Base-by-base conservation (phyloP, 2,888 invertebrate species). In the Dromius quadrimaculatus region DNA sequence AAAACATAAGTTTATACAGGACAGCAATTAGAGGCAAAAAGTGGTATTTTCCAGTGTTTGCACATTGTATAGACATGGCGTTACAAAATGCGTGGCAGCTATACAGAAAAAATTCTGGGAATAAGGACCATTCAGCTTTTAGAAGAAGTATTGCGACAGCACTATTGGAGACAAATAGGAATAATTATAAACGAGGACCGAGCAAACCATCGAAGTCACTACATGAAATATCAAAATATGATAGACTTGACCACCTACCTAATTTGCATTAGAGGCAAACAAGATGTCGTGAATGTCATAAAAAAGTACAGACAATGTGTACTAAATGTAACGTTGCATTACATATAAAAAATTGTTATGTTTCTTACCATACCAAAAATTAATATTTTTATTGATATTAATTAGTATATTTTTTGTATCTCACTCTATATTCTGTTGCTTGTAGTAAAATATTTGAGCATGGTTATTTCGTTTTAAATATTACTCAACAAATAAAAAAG, bases 281-380 rank as follows among this genome's bases (percentile, higher is more conserved):
- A 11, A 22, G 66, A 34, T 66, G 54, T 20, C 17, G 19, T 13
- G 54, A 20, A 11, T 54, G 66, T 15, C 50, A 66, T 17, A 54
- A 66, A 20, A 54, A 54, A 32, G 47, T 36, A 8, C 32, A 66
- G 28, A 47, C 28, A 15, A 34, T 54, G 13, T 66, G 66, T 47
- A 15, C 19, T 11, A 66, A 66, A 66, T 66, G 54, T 66, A 13
- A 54, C 13, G 36, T 34, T 47, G 54, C 34, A 28, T 17, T 66
- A 6, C 66, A 54, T 41, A 45, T 34, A 22, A 66, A 66, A 50
- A 17, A 54, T 15, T 66, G 66, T 66, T 66, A 50, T 2, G 15
- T 54, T n/a, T 15, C 13, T 1, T 66, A 54, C 34, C 36, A 66
- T 50, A 15, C 1, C 2, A 62, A 36, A 45, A 15, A 70, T 20